Evolutionary conservation across 1,140 invertebrate species (phyloP), one percentile per base, ranked within the genome.

Genomic region (Bombus pyrosoma): DNA sequence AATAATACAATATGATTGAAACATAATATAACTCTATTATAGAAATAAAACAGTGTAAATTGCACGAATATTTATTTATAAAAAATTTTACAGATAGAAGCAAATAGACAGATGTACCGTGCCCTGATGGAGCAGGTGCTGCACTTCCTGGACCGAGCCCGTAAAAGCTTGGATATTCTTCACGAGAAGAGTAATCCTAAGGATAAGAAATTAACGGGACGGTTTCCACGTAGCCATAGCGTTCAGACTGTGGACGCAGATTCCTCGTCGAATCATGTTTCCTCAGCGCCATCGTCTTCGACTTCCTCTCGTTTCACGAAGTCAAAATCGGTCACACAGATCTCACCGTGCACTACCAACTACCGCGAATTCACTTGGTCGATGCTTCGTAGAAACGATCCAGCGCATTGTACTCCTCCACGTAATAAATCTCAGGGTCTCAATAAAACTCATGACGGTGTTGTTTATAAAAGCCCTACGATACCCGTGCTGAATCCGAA

Each of bases 41-140:
- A 41, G 10, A 39, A 3, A 39, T 28, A 28, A 39, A 69, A 69
- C 4, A 37, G 12, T 13, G 53, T 59, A 18, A 10, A 37, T 8
- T 25, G 0, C n/a, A 25, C 3, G n/a, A 64, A 43, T 32, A 18
- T 57, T 43, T 32, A 15, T 37, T 34, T n/a, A 18, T 15, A 22
- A 8, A 22, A 53, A 18, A 10, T 32, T 41, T 83, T 37, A 83
- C 94, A 98, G 97, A 97, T 96, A 87, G 97, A 98, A 94, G 96
- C 97, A 39, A 97, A 96, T 93, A 96, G 97, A 86, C 96, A 97
- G 93, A 98, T 98, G 97, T 97, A 98, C 93, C 96, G 97, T 89
- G 97, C 97, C 22, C 96, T 98, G 86, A 96, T 98, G 96, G 97
- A 97, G 92, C 97, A 98, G 94, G 97, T 98, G 68, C 96, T 97